Evolutionary conservation across 2,797 vertebrate species (phyloP).

Genomic region (Melanotaenia nigrans): DNA sequence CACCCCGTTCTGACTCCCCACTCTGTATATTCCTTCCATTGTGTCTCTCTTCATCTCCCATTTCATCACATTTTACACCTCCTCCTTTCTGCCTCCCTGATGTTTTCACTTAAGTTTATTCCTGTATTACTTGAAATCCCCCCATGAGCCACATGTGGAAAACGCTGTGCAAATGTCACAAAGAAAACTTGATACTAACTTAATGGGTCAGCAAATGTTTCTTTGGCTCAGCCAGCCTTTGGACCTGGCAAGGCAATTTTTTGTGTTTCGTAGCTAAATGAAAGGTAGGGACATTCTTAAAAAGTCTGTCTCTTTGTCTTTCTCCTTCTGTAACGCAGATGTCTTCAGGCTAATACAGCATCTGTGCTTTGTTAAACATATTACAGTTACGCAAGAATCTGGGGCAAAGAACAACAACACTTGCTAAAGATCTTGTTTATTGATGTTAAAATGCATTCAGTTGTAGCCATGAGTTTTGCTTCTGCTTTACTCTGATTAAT

Average conservation of each 20-base stretch:
- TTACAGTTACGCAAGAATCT: slow-evolving; percentile 77
- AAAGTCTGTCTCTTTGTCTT: slow-evolving; percentile 51
- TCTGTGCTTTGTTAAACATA: slow-evolving; percentile 80
- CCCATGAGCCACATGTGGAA: slow-evolving; percentile 39
- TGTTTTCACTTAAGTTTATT: slow-evolving; percentile 64
- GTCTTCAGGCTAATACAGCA: slow-evolving; percentile 76
- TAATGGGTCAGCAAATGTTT: slow-evolving; percentile 52
- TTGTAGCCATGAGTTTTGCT: slow-evolving; percentile 56
- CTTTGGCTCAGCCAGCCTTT: slow-evolving; percentile 18
- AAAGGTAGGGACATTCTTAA: slow-evolving; percentile 64
- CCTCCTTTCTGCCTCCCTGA: slow-evolving; percentile 50
- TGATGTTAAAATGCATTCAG: slow-evolving; percentile 72
- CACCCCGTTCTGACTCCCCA: slow-evolving; percentile 46
- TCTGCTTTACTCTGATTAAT: slow-evolving; percentile 61
- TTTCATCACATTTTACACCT: slow-evolving; percentile 62
- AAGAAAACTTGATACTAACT: slow-evolving; percentile 58
- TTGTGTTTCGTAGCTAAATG: slow-evolving; percentile 39
- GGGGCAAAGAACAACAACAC: slow-evolving; percentile 75
- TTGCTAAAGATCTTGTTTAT: slow-evolving; percentile 78
- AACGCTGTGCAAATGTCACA: slow-evolving; percentile 49
- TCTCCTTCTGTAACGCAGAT: slow-evolving; percentile 63
- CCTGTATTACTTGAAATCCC: slow-evolving; percentile 42
- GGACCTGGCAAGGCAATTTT: slow-evolving; percentile 22
- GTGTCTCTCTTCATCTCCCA: slow-evolving; percentile 51
- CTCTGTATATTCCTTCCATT: slow-evolving; percentile 50